A percentile compares a stretch with the other conserved stretches of the same genome.
These are phyloP conservation scores for Xanthorhoe spadicearia DNA, from an alignment of 2,888 invertebrate species.

Conservation along the genomic window DNA sequence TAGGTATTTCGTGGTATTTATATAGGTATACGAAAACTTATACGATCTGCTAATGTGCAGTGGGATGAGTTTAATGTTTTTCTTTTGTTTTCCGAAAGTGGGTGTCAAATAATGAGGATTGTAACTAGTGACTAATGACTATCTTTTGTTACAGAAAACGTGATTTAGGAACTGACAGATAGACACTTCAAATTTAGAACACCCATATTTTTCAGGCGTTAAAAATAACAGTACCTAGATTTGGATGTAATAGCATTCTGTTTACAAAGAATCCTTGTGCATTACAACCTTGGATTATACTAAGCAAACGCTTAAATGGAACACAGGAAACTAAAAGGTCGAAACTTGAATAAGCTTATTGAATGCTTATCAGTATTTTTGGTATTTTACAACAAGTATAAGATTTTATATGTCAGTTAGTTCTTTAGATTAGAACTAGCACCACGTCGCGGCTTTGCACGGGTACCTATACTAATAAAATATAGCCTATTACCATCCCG, in stretches of 20 bases:
- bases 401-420: no score
- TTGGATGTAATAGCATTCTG: constrained; percentile 12
- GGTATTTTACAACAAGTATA: constrained; percentile 29
- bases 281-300: constrained; percentile 44
- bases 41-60: constrained; percentile 8
- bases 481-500: no score
- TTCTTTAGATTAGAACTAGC: no score
- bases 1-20: no score
- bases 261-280: constrained; percentile 32
- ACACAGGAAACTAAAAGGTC: constrained; percentile 58
- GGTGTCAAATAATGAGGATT: constrained; percentile 34
- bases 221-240: neutral
- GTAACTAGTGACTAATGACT: constrained; percentile 23
- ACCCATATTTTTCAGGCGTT: no score
- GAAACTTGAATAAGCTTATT: constrained; percentile 44
- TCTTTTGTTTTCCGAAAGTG: constrained; percentile 44
- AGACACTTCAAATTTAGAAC: no score
- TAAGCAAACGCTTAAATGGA: constrained; percentile 49
- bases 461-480: no score
- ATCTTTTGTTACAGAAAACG: constrained; percentile 8
- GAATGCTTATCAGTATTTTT: constrained; percentile 39
- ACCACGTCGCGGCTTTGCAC: no score
- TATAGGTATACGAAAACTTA: neutral
- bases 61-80: constrained; percentile 42
- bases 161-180: no score